These are phyloP conservation scores for Osmerus eperlanus DNA, from an alignment of 2,113 vertebrate genomes.

Conservation along the genomic window DNA sequence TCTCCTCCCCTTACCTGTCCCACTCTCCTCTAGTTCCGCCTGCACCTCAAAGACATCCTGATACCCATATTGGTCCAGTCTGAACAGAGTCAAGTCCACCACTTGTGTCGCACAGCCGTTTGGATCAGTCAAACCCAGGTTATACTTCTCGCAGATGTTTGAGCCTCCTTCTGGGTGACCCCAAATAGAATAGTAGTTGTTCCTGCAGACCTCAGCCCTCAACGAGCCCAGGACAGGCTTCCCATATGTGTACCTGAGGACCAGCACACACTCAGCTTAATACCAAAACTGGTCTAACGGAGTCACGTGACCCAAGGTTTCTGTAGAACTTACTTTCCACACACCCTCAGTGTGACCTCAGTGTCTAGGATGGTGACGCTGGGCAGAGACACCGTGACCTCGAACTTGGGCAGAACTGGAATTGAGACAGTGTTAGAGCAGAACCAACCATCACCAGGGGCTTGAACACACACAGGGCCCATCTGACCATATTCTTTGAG, in stretches of 20 bases:
- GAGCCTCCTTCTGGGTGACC: accelerated
- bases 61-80: background rate
- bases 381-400: background rate
- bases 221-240: conserved; percentile 68
- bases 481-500: background rate
- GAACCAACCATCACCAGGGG: background rate
- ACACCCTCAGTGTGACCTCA: background rate
- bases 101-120: conserved; percentile 59
- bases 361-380: background rate
- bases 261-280: background rate
- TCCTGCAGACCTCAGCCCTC: conserved; percentile 46
- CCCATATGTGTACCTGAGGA: conserved; percentile 70
- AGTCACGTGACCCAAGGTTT: too few species aligned
- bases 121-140: conserved; percentile 58
- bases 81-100: conserved; percentile 38
- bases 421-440: background rate
- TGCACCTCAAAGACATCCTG: conserved; percentile 28
- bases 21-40: conserved; percentile 62
- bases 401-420: background rate
- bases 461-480: background rate
- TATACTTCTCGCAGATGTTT: conserved; percentile 50
- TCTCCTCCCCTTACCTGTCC: conserved; percentile 61
- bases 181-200: conserved; percentile 12
- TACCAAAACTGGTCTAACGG: too few species aligned
- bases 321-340: background rate